Conservation (phyloP, 2,797 vertebrate species). For the Phalanger gymnotis region DNA sequence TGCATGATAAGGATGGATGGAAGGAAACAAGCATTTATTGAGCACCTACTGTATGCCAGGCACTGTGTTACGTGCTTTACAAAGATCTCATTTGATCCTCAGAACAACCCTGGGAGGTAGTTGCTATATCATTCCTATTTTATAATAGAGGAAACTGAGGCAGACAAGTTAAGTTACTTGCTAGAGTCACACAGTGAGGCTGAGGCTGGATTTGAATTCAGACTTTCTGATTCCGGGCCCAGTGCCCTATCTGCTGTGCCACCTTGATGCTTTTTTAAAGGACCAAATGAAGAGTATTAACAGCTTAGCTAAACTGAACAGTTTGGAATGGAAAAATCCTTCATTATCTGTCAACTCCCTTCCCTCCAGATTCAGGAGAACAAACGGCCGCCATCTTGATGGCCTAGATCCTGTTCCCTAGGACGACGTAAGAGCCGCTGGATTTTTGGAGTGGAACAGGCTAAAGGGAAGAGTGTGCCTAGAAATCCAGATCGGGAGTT, state of each 20-base stretch:
- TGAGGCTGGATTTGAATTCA: neutral
- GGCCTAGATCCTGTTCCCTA: neutral
- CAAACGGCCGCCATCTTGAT: neutral
- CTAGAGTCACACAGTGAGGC: neutral
- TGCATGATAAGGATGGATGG: neutral
- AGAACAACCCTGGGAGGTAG: neutral
- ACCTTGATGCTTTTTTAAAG: neutral
- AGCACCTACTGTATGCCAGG: neutral
- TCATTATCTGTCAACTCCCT: neutral
- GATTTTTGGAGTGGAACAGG: neutral
- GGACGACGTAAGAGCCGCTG: neutral
- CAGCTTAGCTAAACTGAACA: neutral
- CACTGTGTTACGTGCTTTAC: neutral
- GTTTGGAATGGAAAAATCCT: neutral
- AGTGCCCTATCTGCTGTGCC: neutral
- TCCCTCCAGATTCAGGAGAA: neutral
- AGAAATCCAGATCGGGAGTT: neutral
- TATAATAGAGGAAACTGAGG: neutral
- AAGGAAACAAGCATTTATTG: neutral
- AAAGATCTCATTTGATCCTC: neutral
- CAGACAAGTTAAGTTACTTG: neutral
- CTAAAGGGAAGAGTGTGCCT: neutral
- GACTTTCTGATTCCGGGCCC: neutral
- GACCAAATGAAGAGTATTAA: neutral
- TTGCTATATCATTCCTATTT: neutral